Base-by-base conservation (phyloP, 2,888 invertebrate species). In the Tetramorium bicarinatum region DNA sequence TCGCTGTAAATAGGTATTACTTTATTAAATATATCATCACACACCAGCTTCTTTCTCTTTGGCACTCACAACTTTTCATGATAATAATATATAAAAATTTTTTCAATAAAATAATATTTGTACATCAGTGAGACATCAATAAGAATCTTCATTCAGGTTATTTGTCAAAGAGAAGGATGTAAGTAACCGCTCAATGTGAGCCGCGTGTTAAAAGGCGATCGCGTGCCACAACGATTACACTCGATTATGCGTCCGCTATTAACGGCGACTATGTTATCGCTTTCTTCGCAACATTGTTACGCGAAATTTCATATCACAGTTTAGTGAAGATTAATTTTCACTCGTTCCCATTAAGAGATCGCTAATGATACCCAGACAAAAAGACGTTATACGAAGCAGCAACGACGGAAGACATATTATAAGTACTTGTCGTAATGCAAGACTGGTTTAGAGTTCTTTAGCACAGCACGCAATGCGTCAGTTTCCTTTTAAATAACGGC, bases 231-330 rank as follows among this genome's bases (percentile, higher is more conserved):
- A 69, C 59, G 25, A 80, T 80, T 71, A 80, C 71, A 38, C 59
- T 47, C 44, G 47, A 59, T 69, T 71, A 64, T 47, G 38, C 71
- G 59, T 69, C 47, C 67, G 38, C 34, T 79, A 69, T 69, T 69
- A 71, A 61, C 38, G 34, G 71, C 34, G 38, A 41, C 21, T 25
- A 34, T 7, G 69, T 59, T 56, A 38, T 1, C 47, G 25, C 47
- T 49, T 80, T 71, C 71, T 80, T 71, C 49, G 59, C 71, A 67
- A 59, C 25, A 13, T 71, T 80, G 49, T 71, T 47, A 61, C 59
- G 47, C 25, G 38, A 34, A 56, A 61, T 61, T 38, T 49, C 52
- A 18, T 71, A 80, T 79, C 56, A 34, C 25, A 29, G 3, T n/a
- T 21, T 54, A 41, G 15, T 25, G 25, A 29, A 34, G 34, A 59